Evolutionary conservation across 92 coral and sea anemone species (phyloP).

Genomic region (Bergia puertoricense): DNA sequence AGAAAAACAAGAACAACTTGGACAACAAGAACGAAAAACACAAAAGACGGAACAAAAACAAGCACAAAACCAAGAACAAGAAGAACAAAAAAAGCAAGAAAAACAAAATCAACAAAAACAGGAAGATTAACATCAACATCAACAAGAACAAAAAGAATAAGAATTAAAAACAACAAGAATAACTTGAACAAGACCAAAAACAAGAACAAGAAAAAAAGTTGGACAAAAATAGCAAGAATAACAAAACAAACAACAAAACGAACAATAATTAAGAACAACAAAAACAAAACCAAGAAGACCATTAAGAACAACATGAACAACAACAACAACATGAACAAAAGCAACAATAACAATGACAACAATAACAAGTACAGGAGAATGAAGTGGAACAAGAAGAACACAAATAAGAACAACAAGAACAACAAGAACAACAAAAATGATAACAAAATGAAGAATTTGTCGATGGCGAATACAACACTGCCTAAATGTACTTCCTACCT

Average conservation of each 20-base stretch:
- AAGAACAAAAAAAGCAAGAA: neutral
- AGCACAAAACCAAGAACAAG: neutral
- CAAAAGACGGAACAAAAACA: neutral
- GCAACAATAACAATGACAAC: neutral
- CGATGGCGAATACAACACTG: neutral
- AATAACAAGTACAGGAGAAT: neutral
- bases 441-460: too few relatives aligned
- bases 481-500: slow-evolving; percentile 15
- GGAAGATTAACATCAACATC: too few relatives aligned
- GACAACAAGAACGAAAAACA: neutral
- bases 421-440: too few relatives aligned
- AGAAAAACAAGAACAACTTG: too few relatives aligned
- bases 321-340: neutral
- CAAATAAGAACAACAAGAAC: too few relatives aligned
- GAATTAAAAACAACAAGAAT: too few relatives aligned
- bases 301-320: neutral
- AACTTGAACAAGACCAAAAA: too few relatives aligned
- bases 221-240: too few relatives aligned
- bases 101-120: neutral
- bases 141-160: too few relatives aligned
- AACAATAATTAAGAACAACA: neutral
- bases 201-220: too few relatives aligned
- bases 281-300: neutral
- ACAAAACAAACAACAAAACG: too few relatives aligned
- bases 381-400: too few relatives aligned